phyloP scores from a whole-genome alignment of 2,797 vertebrate species.

The Sebastes dallii region DNA sequence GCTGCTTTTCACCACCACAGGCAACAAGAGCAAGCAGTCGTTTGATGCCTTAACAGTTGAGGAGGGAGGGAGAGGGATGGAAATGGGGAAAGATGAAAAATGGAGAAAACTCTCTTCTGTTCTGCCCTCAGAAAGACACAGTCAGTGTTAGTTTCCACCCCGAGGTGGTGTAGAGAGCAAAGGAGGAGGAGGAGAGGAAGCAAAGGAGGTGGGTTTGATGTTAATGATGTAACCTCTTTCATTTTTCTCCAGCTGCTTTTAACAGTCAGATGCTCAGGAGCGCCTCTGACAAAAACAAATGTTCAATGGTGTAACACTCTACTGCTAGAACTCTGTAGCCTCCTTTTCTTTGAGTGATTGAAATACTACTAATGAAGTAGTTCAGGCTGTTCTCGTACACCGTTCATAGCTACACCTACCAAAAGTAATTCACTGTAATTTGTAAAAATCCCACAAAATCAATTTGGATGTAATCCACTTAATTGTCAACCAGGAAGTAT shows the following conservation, averaged over 20 bases:
- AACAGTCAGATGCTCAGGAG: not conserved
- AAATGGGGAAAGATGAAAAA: conserved; percentile 47
- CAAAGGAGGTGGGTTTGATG: conserved; percentile 10
- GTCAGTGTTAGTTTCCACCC: conserved; percentile 41
- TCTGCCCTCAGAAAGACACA: conserved; percentile 50
- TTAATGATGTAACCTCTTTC: conserved; percentile 29
- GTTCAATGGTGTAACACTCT: not conserved
- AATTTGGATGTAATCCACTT: too few relatives aligned
- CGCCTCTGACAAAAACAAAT: not conserved
- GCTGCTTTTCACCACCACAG: conserved; percentile 50
- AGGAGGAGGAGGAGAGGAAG: conserved; percentile 2
- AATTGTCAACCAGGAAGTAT: too few relatives aligned
- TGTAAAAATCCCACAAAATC: too few relatives aligned
- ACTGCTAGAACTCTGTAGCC: not conserved
- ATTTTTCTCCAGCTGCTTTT: conserved; percentile 11
- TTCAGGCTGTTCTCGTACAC: too few relatives aligned
- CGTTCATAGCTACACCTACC: too few relatives aligned
- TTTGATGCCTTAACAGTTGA: conserved; percentile 56
- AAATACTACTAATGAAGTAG: not conserved
- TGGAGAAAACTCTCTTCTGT: conserved; percentile 45
- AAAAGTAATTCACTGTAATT: too few relatives aligned
- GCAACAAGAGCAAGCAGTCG: conserved; percentile 41
- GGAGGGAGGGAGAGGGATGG: conserved; percentile 29
- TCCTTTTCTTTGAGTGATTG: too few relatives aligned
- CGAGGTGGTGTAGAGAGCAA: conserved; percentile 33